These are phyloP conservation scores for Limnothrissa miodon DNA, from an alignment of 2,113 vertebrate species.

Conservation along the genomic window DNA sequence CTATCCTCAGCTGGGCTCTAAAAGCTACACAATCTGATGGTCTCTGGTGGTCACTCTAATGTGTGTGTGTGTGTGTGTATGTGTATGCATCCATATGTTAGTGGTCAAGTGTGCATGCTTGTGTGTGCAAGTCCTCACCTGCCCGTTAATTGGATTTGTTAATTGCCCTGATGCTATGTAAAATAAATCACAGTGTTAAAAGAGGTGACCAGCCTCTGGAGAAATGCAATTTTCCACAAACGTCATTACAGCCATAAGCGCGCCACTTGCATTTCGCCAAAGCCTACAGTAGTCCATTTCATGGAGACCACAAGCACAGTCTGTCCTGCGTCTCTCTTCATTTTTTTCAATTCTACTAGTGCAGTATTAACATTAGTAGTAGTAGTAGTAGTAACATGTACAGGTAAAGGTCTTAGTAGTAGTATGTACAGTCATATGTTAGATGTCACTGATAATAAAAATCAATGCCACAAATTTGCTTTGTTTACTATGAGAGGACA, in stretches of 20 bases:
- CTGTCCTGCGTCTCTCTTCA: not conserved
- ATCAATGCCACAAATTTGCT: not conserved
- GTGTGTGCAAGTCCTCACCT: not conserved
- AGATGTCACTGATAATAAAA: not conserved
- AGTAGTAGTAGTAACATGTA: too few relatives aligned
- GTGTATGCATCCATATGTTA: not conserved
- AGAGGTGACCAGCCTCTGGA: not conserved
- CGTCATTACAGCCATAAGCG: not conserved
- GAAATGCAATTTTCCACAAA: not conserved
- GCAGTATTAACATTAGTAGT: not conserved
- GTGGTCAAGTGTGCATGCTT: not conserved
- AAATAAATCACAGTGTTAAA: slow-evolving; percentile 5
- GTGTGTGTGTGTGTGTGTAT: not conserved
- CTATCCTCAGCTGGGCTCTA: not conserved
- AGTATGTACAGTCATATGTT: too few relatives aligned
- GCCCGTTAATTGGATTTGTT: slow-evolving; percentile 14
- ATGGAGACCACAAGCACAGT: not conserved
- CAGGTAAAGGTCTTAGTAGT: too few relatives aligned
- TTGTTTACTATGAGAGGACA: too few relatives aligned
- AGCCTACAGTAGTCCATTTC: not conserved
- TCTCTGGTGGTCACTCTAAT: not conserved
- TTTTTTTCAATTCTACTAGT: not conserved
- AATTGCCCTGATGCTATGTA: not conserved
- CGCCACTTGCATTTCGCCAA: not conserved
- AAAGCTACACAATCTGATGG: not conserved